Percentiles rank a stretch among this genome's conserved stretches.
phyloP scores from a whole-genome alignment of 1,140 invertebrate species.

The Zaprionus africanus region DNA sequence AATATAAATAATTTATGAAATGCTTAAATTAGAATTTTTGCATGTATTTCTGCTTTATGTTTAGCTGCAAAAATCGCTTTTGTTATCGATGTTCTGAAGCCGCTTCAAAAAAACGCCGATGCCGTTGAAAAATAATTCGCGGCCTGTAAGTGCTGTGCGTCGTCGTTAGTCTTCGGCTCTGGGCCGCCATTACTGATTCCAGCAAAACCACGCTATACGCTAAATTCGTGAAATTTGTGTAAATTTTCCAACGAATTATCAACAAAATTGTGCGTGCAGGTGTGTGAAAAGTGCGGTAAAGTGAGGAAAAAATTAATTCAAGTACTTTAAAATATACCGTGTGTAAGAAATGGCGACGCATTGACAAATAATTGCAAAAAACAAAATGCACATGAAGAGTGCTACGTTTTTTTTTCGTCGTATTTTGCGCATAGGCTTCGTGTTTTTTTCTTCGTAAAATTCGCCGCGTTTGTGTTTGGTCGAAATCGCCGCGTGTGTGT shows the following conservation, averaged over 20 bases:
- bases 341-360: slow-evolving; percentile 16
- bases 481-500: slow-evolving; percentile 77
- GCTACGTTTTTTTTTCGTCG: slow-evolving; percentile 73
- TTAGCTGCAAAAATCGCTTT: slow-evolving; percentile 10
- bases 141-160: slow-evolving; percentile 60
- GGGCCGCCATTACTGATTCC: slow-evolving; percentile 82
- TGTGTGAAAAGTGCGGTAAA: slow-evolving; percentile 71
- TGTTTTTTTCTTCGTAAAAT: slow-evolving; percentile 72
- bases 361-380: slow-evolving; percentile 61
- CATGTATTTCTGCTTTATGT: neutral
- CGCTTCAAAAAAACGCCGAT: slow-evolving; percentile 43
- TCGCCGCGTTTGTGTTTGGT: slow-evolving; percentile 76
- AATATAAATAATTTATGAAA: slow-evolving; percentile 15
- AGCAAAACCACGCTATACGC: slow-evolving; percentile 82
- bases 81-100: slow-evolving; percentile 28
- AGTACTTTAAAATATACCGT: slow-evolving; percentile 32
- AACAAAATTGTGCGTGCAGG: slow-evolving; percentile 72
- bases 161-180: slow-evolving; percentile 73
- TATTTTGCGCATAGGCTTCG: slow-evolving; percentile 73
- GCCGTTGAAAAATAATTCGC: slow-evolving; percentile 25
- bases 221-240: slow-evolving; percentile 75
- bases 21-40: slow-evolving; percentile 1
- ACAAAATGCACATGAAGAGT: slow-evolving; percentile 75
- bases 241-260: slow-evolving; percentile 73
- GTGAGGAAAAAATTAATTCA: slow-evolving; percentile 60